phyloP scores from a whole-genome alignment of 2,888 invertebrate species.

The Zhengitettix transpicula region DNA sequence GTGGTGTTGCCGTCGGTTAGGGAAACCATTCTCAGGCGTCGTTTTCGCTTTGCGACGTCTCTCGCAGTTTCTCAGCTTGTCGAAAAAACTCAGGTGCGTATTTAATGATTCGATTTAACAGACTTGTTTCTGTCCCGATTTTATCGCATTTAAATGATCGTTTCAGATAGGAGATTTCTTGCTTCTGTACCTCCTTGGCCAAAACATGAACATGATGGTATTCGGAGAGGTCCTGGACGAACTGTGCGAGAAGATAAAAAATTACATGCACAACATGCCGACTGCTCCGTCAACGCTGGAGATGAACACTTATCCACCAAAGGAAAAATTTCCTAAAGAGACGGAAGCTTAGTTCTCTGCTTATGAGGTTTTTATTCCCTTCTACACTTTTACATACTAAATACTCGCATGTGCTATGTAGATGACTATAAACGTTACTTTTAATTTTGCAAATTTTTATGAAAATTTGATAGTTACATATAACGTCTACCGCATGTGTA shows the following conservation, averaged over 20 bases:
- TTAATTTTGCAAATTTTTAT: too few species aligned
- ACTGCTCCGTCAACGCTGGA: slow-evolving; percentile 76
- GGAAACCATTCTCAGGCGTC: slow-evolving; percentile 60
- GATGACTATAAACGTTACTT: too few species aligned
- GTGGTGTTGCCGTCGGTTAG: slow-evolving; percentile 64
- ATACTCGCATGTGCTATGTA: too few species aligned
- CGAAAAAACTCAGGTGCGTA: slow-evolving; percentile 59
- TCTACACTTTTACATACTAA: too few species aligned
- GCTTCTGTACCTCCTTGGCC: slow-evolving; percentile 64
- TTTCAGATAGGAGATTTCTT: slow-evolving; percentile 71
- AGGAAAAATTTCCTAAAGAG: slow-evolving; percentile 63
- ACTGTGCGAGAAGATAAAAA: slow-evolving; percentile 33
- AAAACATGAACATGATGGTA: slow-evolving; percentile 68
- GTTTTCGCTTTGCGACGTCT: slow-evolving; percentile 62
- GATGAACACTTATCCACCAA: slow-evolving; percentile 66
- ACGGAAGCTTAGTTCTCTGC: slow-evolving; percentile 51
- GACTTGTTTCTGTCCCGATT: slow-evolving; percentile 1
- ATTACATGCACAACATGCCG: slow-evolving; percentile 44
- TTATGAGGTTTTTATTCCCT: too few species aligned
- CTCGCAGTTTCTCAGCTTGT: slow-evolving; percentile 58
- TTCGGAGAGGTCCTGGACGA: slow-evolving; percentile 69
- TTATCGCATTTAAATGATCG: not conserved
- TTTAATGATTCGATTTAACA: not conserved
- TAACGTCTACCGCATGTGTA: too few species aligned
- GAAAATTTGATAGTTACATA: too few species aligned